Evolutionary conservation across 2,888 invertebrate genomes (phyloP), one percentile per base, ranked within the genome.

Genomic region (Steinernema scapterisci): DNA sequence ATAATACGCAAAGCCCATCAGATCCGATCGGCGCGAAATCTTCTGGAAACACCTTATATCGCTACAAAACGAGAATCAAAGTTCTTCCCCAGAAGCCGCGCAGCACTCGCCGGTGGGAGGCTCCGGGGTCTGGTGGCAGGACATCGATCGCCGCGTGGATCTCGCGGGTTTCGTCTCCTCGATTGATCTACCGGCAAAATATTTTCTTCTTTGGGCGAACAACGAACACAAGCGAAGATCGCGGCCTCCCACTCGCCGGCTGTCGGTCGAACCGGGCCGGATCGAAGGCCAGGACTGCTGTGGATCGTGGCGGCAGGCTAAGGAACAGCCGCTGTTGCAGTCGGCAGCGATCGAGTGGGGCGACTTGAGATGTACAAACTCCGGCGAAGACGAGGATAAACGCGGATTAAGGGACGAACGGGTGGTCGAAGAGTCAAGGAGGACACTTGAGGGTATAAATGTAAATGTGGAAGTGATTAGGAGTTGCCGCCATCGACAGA

Each of bases 171-270:
- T 16, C 7, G 54, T 5, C n/a, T n/a, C n/a, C 38, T 25, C 31
- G 31, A 27, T 63, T 27, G 63, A 63, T 63, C 63, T 6, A 13
- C 27, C 54, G 54, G 48, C n/a, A 19, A 48, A 19, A 48, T 27
- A 27, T 63, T 63, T 63, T 63, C 31, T 63, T 63, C 63, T 63
- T 63, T 63, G 63, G 27, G 11, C 48, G 52, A 52, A 52, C 38
- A 38, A 38, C 38, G 38, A 38, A 38, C 38, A 9, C 38, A 38
- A 38, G 38, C 38, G 48, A 16, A 16, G 16, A 48, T 48, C 63
- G 63, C 13, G 38, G 63, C 27, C 63, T 63, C 63, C 63, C 63
- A 63, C 63, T 31, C 63, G 54, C 48, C 54, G 63, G 63, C 63
- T 27, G 63, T 31, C 31, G 31, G 63, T 23, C 63, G 31, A 48